Evolutionary conservation across 2,888 invertebrate species (phyloP).

Genomic region (Diploptera punctata): DNA sequence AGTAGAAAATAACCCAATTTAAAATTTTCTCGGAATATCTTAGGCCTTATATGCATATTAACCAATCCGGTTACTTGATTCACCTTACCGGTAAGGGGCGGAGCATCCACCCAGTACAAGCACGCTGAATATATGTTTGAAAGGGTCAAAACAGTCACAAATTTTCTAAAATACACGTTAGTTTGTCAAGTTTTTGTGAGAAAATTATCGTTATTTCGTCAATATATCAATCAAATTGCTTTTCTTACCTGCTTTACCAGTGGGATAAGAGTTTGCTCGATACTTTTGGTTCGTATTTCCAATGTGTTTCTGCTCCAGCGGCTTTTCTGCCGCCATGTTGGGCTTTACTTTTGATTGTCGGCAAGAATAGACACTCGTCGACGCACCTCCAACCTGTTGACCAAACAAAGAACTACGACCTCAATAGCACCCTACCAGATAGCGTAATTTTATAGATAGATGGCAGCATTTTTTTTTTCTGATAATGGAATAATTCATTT

Average conservation of each 20-base stretch:
- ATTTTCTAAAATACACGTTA: neutral
- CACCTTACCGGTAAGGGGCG: constrained; percentile 11
- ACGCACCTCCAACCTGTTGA: constrained; percentile 1
- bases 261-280: constrained; percentile 92
- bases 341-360: constrained; percentile 34
- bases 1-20: neutral
- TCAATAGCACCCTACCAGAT: too few relatives aligned
- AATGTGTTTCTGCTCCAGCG: constrained; percentile 53
- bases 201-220: neutral
- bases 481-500: too few relatives aligned
- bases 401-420: constrained; percentile 6
- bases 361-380: neutral
- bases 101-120: constrained; percentile 2
- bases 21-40: neutral
- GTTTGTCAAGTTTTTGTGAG: neutral
- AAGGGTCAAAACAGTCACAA: constrained; percentile 2
- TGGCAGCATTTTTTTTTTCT: too few relatives aligned
- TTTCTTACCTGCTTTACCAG: constrained; percentile 89
- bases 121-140: neutral
- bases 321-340: constrained; percentile 42
- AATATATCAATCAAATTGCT: neutral
- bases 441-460: too few relatives aligned
- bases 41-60: neutral
- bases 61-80: neutral
- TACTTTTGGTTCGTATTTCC: constrained; percentile 92